Conservation (phyloP, 2,888 invertebrate genomes). For the Neoascia interrupta region DNA sequence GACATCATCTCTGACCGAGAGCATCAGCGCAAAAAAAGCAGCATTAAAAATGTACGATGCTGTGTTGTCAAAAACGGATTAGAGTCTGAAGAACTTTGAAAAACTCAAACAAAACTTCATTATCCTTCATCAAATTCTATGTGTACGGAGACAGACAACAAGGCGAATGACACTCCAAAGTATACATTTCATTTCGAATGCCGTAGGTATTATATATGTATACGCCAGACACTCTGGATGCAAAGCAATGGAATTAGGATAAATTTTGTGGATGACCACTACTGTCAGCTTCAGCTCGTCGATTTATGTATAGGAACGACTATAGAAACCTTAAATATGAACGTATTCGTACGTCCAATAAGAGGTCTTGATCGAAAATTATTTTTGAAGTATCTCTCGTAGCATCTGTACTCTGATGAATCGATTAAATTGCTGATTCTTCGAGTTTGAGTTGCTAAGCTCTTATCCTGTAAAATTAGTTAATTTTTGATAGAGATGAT, state of each 20-base stretch:
- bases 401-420: too few species aligned
- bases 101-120: conserved; percentile 68
- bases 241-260: conserved; percentile 38
- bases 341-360: too few species aligned
- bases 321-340: too few species aligned
- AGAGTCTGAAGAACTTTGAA: conserved; percentile 51
- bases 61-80: conserved; percentile 50
- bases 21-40: conserved; percentile 38
- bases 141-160: conserved; percentile 23
- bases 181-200: conserved; percentile 50
- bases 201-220: conserved; percentile 28
- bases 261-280: conserved; percentile 53
- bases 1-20: conserved; percentile 29
- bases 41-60: conserved; percentile 38
- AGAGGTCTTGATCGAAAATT: too few species aligned
- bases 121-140: conserved; percentile 60
- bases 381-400: too few species aligned
- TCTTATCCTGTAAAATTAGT: too few species aligned
- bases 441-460: too few species aligned
- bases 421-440: conserved; percentile 16
- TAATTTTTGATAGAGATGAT: too few species aligned
- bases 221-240: conserved; percentile 12
- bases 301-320: too few species aligned
- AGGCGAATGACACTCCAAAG: conserved; percentile 45
- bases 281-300: conserved; percentile 44